Percentiles rank a stretch among this genome's conserved stretches.
phyloP scores from a whole-genome alignment of 2,797 vertebrate species.

The Enteromius argenteus region DNA sequence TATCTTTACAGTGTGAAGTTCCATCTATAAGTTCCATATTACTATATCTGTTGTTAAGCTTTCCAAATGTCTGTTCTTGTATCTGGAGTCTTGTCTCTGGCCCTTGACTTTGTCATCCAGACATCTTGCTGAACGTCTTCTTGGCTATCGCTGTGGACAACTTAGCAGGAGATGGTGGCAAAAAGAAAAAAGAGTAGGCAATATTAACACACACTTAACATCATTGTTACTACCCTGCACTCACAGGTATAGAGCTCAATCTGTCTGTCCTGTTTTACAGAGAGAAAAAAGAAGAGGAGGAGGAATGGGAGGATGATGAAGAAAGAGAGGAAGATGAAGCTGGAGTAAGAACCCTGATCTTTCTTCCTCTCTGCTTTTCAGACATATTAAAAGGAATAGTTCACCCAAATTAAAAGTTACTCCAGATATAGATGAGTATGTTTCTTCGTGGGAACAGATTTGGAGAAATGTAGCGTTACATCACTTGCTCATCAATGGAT shows the following conservation, averaged over 20 bases:
- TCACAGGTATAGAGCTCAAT: constrained; percentile 25
- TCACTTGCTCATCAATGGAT: not conserved
- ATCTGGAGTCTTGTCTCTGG: not conserved
- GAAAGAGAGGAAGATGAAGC: constrained; percentile 82
- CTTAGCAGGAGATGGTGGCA: constrained; percentile 90
- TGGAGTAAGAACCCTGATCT: constrained; percentile 71
- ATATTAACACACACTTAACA: not conserved
- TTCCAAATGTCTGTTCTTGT: not conserved
- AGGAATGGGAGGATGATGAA: constrained; percentile 79
- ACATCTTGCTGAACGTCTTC: constrained; percentile 97
- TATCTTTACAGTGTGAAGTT: constrained; percentile 68
- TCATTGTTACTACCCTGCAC: not conserved
- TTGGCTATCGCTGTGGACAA: constrained; percentile 99
- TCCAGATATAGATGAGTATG: not conserved
- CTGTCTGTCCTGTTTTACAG: constrained; percentile 59
- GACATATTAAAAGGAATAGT: not conserved
- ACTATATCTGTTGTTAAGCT: not conserved
- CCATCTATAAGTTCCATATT: not conserved
- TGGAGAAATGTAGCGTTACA: not conserved
- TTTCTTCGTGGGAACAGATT: not conserved
- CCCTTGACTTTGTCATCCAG: constrained; percentile 73
- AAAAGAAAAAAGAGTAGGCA: constrained; percentile 87
- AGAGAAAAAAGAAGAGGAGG: constrained; percentile 68
- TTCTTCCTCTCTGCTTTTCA: not conserved
- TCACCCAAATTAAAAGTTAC: not conserved